Conservation (phyloP, 2,888 invertebrate genomes). For the Scaptomyza reducta region DNA sequence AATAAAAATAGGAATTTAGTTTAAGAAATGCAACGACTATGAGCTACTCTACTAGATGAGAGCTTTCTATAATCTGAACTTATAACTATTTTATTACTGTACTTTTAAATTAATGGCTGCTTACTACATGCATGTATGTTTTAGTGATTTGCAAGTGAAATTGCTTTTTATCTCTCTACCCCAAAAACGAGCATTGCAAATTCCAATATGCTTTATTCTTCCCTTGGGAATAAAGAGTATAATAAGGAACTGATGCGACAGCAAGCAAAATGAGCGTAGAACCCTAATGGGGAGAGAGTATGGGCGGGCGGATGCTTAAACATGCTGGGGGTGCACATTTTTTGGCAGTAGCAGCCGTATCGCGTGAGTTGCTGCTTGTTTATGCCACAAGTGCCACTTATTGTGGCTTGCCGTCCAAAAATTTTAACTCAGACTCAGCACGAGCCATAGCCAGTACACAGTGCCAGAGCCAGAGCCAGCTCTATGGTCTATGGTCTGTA, state of each 20-base stretch:
- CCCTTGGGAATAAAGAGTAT: not conserved
- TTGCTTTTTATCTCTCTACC: not conserved
- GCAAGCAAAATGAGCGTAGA: slow-evolving; percentile 27
- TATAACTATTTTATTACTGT: not conserved
- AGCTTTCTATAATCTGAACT: too few species aligned
- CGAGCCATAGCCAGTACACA: not conserved
- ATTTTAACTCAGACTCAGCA: slow-evolving; percentile 33
- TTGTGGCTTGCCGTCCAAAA: slow-evolving; percentile 58
- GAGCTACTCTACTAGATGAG: not conserved
- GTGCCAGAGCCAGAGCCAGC: not conserved
- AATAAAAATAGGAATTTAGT: not conserved
- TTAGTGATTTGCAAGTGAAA: slow-evolving; percentile 6
- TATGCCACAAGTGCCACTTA: slow-evolving; percentile 72
- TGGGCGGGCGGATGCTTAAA: not conserved
- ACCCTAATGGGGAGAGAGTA: not conserved
- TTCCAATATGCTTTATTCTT: slow-evolving; percentile 10
- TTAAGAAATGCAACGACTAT: not conserved
- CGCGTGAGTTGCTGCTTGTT: slow-evolving; percentile 53
- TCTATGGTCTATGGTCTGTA: slow-evolving; percentile 7
- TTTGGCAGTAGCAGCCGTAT: slow-evolving; percentile 38
- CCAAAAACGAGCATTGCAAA: not conserved
- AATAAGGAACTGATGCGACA: slow-evolving; percentile 42
- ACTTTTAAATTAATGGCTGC: not conserved
- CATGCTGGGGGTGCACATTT: slow-evolving; percentile 15
- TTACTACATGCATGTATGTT: not conserved